Percentiles rank a stretch among this genome's conserved stretches.
Evolutionary conservation across 2,113 vertebrate genomes (phyloP).

Genomic region (Macheiramphus alcinus): DNA sequence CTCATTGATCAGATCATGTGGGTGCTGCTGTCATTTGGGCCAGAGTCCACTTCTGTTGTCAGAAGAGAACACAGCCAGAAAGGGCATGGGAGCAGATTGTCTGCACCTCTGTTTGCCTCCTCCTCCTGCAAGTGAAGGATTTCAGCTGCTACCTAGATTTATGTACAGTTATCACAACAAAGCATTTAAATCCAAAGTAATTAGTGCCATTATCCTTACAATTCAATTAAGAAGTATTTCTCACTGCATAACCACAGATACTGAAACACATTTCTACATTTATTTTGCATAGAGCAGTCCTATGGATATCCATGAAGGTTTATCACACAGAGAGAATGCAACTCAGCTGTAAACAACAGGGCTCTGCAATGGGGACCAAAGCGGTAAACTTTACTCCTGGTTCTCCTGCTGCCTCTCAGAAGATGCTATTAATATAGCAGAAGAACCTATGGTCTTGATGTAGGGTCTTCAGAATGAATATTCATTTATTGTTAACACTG

Average conservation of each 20-base stretch:
- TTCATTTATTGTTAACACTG: not conserved
- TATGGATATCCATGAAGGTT: not conserved
- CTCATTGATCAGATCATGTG: not conserved
- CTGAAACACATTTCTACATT: not conserved
- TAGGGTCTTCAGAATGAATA: not conserved
- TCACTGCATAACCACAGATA: not conserved
- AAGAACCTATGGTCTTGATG: not conserved
- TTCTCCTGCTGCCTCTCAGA: not conserved
- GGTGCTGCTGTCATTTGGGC: not conserved
- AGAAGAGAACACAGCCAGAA: not conserved
- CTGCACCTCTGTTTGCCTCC: not conserved
- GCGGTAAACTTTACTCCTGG: not conserved
- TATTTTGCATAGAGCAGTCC: not conserved
- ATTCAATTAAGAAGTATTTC: not conserved
- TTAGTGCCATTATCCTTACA: not conserved
- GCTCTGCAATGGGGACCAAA: not conserved
- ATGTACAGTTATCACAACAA: not conserved
- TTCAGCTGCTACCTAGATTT: not conserved
- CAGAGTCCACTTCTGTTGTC: not conserved
- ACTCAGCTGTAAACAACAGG: not conserved
- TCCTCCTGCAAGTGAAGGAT: not conserved
- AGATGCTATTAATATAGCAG: not conserved
- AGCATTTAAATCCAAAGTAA: not conserved
- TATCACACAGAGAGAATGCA: not conserved
- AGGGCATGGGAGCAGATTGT: not conserved